A percentile compares a stretch with the other conserved stretches of the same genome.
Conservation (phyloP, 2,113 vertebrate species). For the Trogon surrucura region DNA sequence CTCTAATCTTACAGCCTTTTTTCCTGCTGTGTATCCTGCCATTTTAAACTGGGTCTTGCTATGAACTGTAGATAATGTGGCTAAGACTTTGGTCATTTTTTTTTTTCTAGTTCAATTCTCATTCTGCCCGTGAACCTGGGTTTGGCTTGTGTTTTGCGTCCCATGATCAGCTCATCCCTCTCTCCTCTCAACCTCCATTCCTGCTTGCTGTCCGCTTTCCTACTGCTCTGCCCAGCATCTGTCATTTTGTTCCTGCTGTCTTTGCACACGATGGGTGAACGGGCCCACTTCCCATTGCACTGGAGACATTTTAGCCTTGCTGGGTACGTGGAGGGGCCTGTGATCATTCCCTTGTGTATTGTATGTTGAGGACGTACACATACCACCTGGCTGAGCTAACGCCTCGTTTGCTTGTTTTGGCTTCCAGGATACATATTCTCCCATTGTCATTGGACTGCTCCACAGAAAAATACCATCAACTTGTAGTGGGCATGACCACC, state of each 20-base stretch:
- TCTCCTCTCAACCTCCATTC: not conserved
- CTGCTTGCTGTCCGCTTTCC: not conserved
- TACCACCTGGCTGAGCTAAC: not conserved
- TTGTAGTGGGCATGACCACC: not conserved
- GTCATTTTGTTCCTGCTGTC: not conserved
- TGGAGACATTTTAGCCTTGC: not conserved
- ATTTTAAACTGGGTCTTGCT: conserved; percentile 3
- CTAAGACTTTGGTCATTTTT: not conserved
- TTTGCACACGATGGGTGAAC: not conserved
- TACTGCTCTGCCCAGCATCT: not conserved
- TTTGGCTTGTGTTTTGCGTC: not conserved
- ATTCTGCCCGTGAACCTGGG: not conserved
- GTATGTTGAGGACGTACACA: not conserved
- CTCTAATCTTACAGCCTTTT: conserved; percentile 20
- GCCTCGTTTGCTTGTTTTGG: not conserved
- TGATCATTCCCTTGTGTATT: not conserved
- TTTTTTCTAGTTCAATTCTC: not conserved
- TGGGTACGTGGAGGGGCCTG: not conserved
- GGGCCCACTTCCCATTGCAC: not conserved
- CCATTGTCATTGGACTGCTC: not conserved
- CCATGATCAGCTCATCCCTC: not conserved
- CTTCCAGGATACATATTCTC: not conserved
- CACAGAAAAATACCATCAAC: not conserved
- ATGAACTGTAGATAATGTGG: not conserved
- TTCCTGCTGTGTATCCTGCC: conserved; percentile 16